phyloP scores from a whole-genome alignment of 1,140 invertebrate species.

The Microplitis demolitor region DNA sequence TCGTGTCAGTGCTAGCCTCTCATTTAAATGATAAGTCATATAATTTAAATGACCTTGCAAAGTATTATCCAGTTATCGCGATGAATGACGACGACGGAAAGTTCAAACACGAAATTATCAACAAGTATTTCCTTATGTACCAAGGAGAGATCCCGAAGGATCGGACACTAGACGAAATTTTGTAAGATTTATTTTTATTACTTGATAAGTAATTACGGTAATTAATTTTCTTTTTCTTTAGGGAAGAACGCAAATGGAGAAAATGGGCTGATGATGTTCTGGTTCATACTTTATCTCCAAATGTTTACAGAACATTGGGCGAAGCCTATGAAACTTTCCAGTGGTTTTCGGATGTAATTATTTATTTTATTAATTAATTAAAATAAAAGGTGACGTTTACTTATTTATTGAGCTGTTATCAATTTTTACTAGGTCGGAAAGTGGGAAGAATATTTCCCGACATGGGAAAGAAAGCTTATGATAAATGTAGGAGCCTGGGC shows the following conservation, averaged over 20 bases:
- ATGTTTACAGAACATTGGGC: conserved; percentile 86
- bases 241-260: conserved; percentile 92
- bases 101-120: conserved; percentile 79
- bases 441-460: conserved; percentile 88
- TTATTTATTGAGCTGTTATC: conserved; percentile 17
- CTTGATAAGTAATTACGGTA: neutral
- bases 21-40: conserved; percentile 71
- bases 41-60: conserved; percentile 72
- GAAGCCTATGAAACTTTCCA: conserved; percentile 91
- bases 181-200: conserved; percentile 62
- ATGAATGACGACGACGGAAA: conserved; percentile 73
- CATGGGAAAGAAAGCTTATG: conserved; percentile 83
- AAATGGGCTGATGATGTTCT: conserved; percentile 91
- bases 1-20: conserved; percentile 86
- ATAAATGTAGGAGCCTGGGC: conserved; percentile 92
- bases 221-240: conserved; percentile 48
- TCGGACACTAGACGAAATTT: conserved; percentile 65
- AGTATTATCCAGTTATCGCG: conserved; percentile 80
- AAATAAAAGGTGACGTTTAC: neutral
- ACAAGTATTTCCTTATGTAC: conserved; percentile 96
- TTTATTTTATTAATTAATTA: neutral
- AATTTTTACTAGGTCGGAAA: conserved; percentile 71
- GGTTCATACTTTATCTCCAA: conserved; percentile 93
- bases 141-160: conserved; percentile 65
- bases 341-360: conserved; percentile 80